phyloP scores from a whole-genome alignment of 2,797 vertebrate species.

The Otus scops region DNA sequence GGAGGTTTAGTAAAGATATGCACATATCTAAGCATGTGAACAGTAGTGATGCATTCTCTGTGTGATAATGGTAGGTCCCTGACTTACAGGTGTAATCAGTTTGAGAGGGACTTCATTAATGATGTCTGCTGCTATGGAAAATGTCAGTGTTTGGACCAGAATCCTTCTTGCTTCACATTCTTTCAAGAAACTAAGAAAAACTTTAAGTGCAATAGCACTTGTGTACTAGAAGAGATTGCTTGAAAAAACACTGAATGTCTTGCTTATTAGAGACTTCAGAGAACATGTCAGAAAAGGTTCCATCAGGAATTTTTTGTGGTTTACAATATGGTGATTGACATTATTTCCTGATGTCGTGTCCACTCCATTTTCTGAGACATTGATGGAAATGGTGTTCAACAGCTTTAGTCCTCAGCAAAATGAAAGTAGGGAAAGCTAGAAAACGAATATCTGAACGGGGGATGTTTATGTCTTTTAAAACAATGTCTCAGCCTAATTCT shows the following conservation, averaged over 20 bases:
- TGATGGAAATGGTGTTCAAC: background rate
- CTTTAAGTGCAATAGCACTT: background rate
- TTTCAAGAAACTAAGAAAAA: background rate
- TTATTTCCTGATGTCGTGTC: background rate
- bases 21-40: background rate
- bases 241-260: background rate
- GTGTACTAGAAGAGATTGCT: background rate
- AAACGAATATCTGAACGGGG: background rate
- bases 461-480: background rate
- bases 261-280: background rate
- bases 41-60: background rate
- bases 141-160: background rate
- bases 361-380: accelerated
- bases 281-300: background rate
- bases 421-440: background rate
- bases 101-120: background rate
- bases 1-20: background rate
- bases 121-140: background rate
- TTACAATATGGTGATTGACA: background rate
- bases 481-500: background rate
- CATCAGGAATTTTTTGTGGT: background rate
- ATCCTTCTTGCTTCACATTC: background rate
- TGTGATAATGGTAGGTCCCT: background rate
- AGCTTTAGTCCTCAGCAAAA: background rate
- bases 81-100: background rate